Evolutionary conservation across 2,797 vertebrate genomes (phyloP).

Genomic region (Anguilla anguilla): DNA sequence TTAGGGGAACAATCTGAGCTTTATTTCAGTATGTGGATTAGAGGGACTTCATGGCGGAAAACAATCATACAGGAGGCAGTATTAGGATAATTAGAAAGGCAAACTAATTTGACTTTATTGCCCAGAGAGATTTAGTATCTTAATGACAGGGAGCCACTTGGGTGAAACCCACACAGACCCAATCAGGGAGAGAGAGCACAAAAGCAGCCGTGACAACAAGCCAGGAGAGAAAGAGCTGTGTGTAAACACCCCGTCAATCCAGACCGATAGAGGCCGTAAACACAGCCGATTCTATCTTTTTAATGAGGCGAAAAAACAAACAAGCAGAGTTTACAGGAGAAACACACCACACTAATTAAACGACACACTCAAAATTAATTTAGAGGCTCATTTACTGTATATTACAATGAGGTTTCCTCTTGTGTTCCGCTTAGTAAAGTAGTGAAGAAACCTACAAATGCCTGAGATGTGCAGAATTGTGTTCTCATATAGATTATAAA

Average conservation of each 20-base stretch:
- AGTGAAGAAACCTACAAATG: neutral
- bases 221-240: slow-evolving; percentile 21
- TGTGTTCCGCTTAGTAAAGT: neutral
- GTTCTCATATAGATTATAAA: neutral
- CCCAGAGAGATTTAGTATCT: slow-evolving; percentile 38
- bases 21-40: slow-evolving; percentile 35
- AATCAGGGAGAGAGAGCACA: slow-evolving; percentile 14
- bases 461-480: neutral
- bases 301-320: slow-evolving; percentile 29
- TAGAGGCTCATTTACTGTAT: slow-evolving; percentile 18
- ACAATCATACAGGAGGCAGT: slow-evolving; percentile 36
- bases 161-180: slow-evolving; percentile 32
- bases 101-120: slow-evolving; percentile 42
- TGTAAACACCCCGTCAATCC: slow-evolving; percentile 29
- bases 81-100: slow-evolving; percentile 41
- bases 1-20: slow-evolving; percentile 35
- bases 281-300: slow-evolving; percentile 24
- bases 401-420: neutral
- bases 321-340: slow-evolving; percentile 22
- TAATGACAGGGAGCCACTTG: slow-evolving; percentile 36
- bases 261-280: slow-evolving; percentile 12
- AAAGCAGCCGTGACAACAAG: slow-evolving; percentile 20
- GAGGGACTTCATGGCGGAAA: slow-evolving; percentile 36
- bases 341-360: slow-evolving; percentile 24
- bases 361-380: slow-evolving; percentile 32